phyloP scores from a whole-genome alignment of 1,140 invertebrate species.

The Drosophila asahinai region DNA sequence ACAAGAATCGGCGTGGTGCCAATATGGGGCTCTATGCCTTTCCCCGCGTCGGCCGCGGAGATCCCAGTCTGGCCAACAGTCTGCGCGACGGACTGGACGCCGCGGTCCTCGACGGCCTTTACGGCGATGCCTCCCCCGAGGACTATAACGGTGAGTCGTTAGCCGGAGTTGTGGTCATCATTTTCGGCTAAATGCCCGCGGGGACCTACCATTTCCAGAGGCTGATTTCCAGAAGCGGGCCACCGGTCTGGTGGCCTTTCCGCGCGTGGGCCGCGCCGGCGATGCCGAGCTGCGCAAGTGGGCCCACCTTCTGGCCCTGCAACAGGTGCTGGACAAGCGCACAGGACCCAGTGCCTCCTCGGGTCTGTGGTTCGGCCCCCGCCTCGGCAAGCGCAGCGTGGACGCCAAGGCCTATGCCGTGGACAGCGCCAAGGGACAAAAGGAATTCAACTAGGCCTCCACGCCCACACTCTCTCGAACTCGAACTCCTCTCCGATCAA shows the following conservation, averaged over 20 bases:
- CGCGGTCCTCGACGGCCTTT: conserved; percentile 57
- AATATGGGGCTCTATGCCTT: conserved; percentile 87
- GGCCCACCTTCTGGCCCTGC: conserved; percentile 75
- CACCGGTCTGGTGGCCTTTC: conserved; percentile 86
- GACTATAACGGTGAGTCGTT: conserved; percentile 76
- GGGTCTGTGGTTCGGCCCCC: conserved; percentile 87
- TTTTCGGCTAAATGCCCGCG: conserved; percentile 11
- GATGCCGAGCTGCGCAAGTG: conserved; percentile 81
- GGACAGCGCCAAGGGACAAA: conserved; percentile 55
- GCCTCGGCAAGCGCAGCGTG: conserved; percentile 85
- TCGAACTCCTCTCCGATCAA: neutral
- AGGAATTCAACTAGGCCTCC: conserved; percentile 64
- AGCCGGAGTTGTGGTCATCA: conserved; percentile 25
- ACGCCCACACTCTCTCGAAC: neutral
- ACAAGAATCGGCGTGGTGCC: conserved; percentile 80
- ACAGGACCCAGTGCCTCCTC: conserved; percentile 80
- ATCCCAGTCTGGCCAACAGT: conserved; percentile 77
- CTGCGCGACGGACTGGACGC: conserved; percentile 68
- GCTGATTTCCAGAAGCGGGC: conserved; percentile 83
- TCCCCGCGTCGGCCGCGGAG: conserved; percentile 86
- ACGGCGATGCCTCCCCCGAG: conserved; percentile 67
- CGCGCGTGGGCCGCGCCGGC: conserved; percentile 86
- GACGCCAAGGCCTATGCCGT: conserved; percentile 50
- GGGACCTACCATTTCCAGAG: conserved; percentile 22
- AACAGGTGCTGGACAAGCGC: conserved; percentile 79